Evolutionary conservation across 2,888 invertebrate species (phyloP).

Genomic region (Amphipyra berbera): DNA sequence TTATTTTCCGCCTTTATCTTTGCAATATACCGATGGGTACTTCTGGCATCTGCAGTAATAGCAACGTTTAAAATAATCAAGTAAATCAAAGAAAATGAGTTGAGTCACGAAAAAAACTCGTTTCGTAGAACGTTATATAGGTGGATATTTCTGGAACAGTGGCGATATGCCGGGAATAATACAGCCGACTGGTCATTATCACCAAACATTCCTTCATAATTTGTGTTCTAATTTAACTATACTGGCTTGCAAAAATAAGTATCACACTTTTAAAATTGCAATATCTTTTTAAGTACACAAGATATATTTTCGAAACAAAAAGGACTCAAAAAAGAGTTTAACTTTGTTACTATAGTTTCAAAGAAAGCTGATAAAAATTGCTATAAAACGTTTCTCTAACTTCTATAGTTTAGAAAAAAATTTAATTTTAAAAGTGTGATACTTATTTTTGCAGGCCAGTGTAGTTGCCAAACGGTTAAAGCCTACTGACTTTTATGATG

Average conservation of each 20-base stretch:
- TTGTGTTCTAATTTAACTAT: conserved; percentile 35
- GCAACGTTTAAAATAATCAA: conserved; percentile 46
- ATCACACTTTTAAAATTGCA: too few species aligned
- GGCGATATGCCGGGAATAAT: conserved; percentile 55
- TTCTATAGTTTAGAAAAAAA: too few species aligned
- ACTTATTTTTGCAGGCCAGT: too few species aligned
- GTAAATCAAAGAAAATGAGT: conserved; percentile 58
- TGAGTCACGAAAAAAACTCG: conserved; percentile 55
- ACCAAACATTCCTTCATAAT: conserved; percentile 50
- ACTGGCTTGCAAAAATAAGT: too few species aligned
- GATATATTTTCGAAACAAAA: too few species aligned
- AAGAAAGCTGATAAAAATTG: too few species aligned
- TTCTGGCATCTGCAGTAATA: conserved; percentile 38
- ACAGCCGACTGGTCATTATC: conserved; percentile 60
- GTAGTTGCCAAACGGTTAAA: conserved; percentile 35
- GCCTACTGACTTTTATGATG: conserved; percentile 17
- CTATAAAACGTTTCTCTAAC: too few species aligned
- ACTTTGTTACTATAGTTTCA: too few species aligned
- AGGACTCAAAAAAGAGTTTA: too few species aligned
- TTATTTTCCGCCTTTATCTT: conserved; percentile 6
- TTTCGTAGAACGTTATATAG: conserved; percentile 58
- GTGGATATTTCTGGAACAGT: conserved; percentile 66
- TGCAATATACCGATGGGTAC: conserved; percentile 8
- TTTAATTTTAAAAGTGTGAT: too few species aligned
- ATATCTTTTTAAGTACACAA: too few species aligned